Evolutionary conservation across 2,888 invertebrate species (phyloP), one percentile per base, ranked within the genome.

Genomic region (Nymphalis c-album): DNA sequence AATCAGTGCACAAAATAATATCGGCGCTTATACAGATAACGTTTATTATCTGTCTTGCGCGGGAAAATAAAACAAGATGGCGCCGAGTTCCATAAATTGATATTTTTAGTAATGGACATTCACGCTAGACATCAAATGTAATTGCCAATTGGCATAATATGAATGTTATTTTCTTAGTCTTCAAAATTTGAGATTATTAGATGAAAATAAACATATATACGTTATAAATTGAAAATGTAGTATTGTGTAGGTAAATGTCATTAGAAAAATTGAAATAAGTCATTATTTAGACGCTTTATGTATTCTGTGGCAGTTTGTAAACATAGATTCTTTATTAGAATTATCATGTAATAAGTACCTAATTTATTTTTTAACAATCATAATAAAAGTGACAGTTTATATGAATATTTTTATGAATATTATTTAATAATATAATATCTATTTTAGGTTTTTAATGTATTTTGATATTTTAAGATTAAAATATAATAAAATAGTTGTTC

Each of bases 401-500:
- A 71, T 67, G 63, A 68, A 74, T 73, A 74, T 74, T 74, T 67
- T 73, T 72, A 73, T 7, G 67, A 74, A 71, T 70, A 70, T 74
- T 71, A 77, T 75, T 74, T 74, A 65, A 46, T 53, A 64, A 72
- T 72, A 67, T 31, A 31, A 31, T 76, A 70, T 72, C 69, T 74
- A 73, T 60, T 76, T 73, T 77, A 78, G 77, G 74, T 73, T 74
- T 75, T 72, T 74, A 79, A 76, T 73, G 76, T 77, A 80, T 77
- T 78, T 78, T 80, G 76, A 77, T 80, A 80, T 75, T 76, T 75
- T 78, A 79, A 79, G 79, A 78, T 75, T 78, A 79, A 76, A 77
- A 74, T 75, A 75, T 68, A 63, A 68, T 79, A 73, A 73, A 73
- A 73, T 69, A 73, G 74, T 73, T 67, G 67, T 73, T 72, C 69